Evolutionary conservation across 2,113 vertebrate genomes (phyloP), one percentile per base, ranked within the genome.

Genomic region (Sterna hirundo): DNA sequence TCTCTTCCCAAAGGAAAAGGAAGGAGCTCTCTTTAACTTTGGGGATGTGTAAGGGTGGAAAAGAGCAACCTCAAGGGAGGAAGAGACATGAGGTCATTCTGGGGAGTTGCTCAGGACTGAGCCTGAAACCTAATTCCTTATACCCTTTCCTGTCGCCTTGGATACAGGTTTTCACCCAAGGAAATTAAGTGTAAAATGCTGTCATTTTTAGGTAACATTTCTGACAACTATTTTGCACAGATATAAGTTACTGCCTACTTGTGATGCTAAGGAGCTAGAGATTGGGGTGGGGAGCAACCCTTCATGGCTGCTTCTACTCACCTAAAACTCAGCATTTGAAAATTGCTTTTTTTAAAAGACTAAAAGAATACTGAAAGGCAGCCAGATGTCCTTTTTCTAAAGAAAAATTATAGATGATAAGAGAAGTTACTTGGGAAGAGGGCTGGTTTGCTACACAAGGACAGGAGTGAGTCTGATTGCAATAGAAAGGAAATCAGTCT

Each of bases 101-200:
- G 18, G 19, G 5, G 8, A 86, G 11, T 5, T 77, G 6, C 17
- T 62, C 7, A 40, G 13, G 30, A 49, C 19, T 36, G 15, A 5
- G 23, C 10, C 25, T 85, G 38, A 85, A 79, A 77, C 9, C 9
- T 70, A 78, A 78, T 64, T 81, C 52, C 15, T 93, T 69, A n/a
- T 68, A 70, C 5, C 19, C 10, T 83, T 90, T 77, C 36, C 11
- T 80, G 65, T 83, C 79, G 54, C 42, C 34, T 61, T 82, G 54
- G 22, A 75, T 42, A 38, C 0, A 5, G 74, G 29, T 84, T 93
- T 92, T 54, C n/a, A 72, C 1, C 2, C 27, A 82, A 51, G 13
- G 23, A 96, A 97, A 94, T 77, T 62, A 86, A 49, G 23, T 36
- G 32, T 40, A 86, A 94, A 96, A 82, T 72, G 14, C 10, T 42